phyloP scores from a whole-genome alignment of 23 tunicate species.

The Halocynthia aurantium region DNA sequence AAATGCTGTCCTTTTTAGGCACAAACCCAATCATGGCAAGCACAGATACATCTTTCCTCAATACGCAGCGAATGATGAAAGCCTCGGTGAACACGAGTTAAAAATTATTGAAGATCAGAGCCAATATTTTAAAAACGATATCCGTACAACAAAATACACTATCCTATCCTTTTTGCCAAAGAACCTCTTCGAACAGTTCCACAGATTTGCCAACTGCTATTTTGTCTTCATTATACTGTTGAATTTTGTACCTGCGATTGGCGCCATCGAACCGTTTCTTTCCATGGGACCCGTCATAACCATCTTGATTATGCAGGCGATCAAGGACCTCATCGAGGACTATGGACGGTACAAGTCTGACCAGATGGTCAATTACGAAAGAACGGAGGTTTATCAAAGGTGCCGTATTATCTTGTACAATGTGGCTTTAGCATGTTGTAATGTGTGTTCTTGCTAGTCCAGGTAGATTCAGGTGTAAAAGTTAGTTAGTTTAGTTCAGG shows the following conservation, averaged over 20 bases:
- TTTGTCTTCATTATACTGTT: constrained; percentile 86
- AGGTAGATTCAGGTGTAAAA: too few species aligned
- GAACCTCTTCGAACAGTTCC: constrained; percentile 96
- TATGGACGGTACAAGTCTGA: constrained; percentile 86
- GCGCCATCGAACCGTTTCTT: constrained; percentile 81
- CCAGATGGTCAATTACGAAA: constrained; percentile 41
- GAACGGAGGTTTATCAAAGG: constrained; percentile 57
- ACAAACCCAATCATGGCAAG: constrained; percentile 12
- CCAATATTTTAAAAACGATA: constrained; percentile 47
- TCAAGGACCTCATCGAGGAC: constrained; percentile 91
- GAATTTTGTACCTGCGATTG: constrained; percentile 87
- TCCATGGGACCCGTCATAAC: constrained; percentile 86
- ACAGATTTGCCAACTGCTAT: constrained; percentile 96
- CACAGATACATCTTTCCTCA: constrained; percentile 11
- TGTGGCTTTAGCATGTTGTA: too few species aligned
- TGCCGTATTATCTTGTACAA: neutral
- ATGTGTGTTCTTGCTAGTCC: too few species aligned
- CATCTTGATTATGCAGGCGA: constrained; percentile 71
- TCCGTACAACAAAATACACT: constrained; percentile 93
- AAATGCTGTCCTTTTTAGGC: neutral
- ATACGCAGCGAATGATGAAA: constrained; percentile 4
- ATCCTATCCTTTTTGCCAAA: constrained; percentile 81
- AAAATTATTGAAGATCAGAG: constrained; percentile 45
- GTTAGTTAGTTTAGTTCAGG: too few species aligned
- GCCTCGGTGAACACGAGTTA: constrained; percentile 29